Evolutionary conservation across 2,888 invertebrate genomes (phyloP), one percentile per base, ranked within the genome.

Genomic region (Drosophila antonietae): DNA sequence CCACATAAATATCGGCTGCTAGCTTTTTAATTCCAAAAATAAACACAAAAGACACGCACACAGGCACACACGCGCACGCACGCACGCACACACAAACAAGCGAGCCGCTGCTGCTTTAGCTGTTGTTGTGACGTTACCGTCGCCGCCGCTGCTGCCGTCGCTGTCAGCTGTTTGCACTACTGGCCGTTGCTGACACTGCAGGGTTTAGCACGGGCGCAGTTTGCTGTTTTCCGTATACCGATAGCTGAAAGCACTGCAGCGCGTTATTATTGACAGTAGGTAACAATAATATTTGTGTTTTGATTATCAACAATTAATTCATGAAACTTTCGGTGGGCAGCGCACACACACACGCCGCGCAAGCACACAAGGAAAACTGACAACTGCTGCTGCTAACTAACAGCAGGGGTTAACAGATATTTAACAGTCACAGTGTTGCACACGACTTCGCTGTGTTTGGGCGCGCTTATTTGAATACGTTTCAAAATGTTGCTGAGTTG

Each of bases 11-110:
- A 51, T 68, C 62, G 49, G 69, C 58, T 52, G 67, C 62, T 81
- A 78, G 78, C 77, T 78, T 80, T 85, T 81, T 83, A 78, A 86
- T 83, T 83, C 83, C 88, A 89, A 89, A 89, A 89, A 84, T 89
- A 88, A 88, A 88, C 89, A 84, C 52, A 23, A 28, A 65, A 49
- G 52, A 69, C 68, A 46, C 66, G 37, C 81, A 43, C 55, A 69
- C 68, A 46, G 63, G 37, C 81, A 43, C 55, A 47, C 66, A 52
- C 60, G 31, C 80, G 23, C 53, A 51, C 63, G 49, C 73, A 51
- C 67, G 63, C 63, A 62, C 52, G 60, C 66, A 39, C 52, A 55
- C 62, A 52, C 61, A 65, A 66, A 52, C n/a, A 35, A 61, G 57
- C 67, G 51, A 63, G 58, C 44, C 14, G 33, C 20, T 20, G 52